Evolutionary conservation across 2,113 vertebrate species (phyloP).

Genomic region (Verasper variegatus): DNA sequence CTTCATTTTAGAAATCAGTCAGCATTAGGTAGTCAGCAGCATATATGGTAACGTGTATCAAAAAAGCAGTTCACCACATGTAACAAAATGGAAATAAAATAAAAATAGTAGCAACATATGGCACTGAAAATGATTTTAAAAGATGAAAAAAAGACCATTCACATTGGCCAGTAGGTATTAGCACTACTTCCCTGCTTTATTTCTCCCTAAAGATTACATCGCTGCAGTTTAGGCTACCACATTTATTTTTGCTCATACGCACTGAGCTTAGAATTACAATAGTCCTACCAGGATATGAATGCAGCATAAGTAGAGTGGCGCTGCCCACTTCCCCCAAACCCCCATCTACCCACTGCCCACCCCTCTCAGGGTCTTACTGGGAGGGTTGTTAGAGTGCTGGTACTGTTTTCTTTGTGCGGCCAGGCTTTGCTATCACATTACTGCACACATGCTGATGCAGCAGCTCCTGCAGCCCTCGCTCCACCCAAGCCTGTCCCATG

Average conservation of each 20-base stretch:
- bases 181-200: constrained; percentile 22
- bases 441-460: constrained; percentile 85
- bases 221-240: constrained; percentile 26
- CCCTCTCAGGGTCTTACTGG: constrained; percentile 66
- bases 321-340: constrained; percentile 33
- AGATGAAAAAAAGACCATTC: neutral
- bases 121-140: constrained; percentile 34
- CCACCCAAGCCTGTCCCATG: constrained; percentile 4
- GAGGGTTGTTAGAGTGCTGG: constrained; percentile 75
- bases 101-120: constrained; percentile 32
- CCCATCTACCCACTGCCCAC: constrained; percentile 25
- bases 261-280: constrained; percentile 25
- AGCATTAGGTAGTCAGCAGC: too few species aligned
- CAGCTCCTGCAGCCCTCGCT: constrained; percentile 55
- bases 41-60: neutral
- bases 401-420: constrained; percentile 84
- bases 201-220: constrained; percentile 40
- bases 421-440: constrained; percentile 81
- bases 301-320: constrained; percentile 61
- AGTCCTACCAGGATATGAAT: constrained; percentile 51
- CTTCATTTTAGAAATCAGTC: constrained; percentile 5
- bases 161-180: constrained; percentile 34
- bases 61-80: constrained; percentile 10
- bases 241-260: constrained; percentile 32
- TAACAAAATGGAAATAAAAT: constrained; percentile 24